Base-by-base conservation (phyloP, 2,888 invertebrate species). In the Parapristionchus giblindavisi region DNA sequence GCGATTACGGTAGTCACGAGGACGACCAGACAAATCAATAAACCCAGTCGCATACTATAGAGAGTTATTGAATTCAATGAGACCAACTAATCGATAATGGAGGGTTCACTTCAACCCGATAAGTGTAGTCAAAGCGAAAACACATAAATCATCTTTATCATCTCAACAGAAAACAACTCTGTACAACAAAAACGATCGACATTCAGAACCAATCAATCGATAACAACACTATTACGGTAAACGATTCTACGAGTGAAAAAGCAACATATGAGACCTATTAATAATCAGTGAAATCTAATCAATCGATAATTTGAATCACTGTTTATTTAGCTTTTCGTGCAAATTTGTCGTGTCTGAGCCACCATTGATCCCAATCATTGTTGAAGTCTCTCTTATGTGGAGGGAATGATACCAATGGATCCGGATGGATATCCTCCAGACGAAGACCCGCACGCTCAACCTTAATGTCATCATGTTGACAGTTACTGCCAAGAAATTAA, bases 331-430 rank as follows among this genome's bases (percentile, higher is more conserved):
- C 83, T 56, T 84, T 85, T 66, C 79, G 77, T 2, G 84, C 82
- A 65, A 85, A 85, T 70, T 84, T 83, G 73, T 83, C 85, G 73
- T 84, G 81, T 75, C 82, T 77, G 40, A 81, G 77, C 82, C 82
- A 84, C 84, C 85, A 86, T 76, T 86, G 79, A 74, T 85, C 85
- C 87, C 87, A 86, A 65, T 84, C 78, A 60, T 79, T 85, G 70
- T 79, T 78, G 60, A 76, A 32, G 75, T 86, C 87, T 40, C 81
- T 78, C 60, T 86, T 85, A 78, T 85, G 85, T 3, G 83, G 79
- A 38, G 84, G 83, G 77, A 86, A 86, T 34, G 76, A 74, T 8
- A 86, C 80, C 4, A 83, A 77, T 0, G 85, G 85, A 56, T 85
- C 83, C 2, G 85, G 85, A 76, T 83, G 83, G 48, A 85, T 79